These are phyloP conservation scores for Colossoma macropomum DNA, from an alignment of 2,113 vertebrate species.

Conservation along the genomic window DNA sequence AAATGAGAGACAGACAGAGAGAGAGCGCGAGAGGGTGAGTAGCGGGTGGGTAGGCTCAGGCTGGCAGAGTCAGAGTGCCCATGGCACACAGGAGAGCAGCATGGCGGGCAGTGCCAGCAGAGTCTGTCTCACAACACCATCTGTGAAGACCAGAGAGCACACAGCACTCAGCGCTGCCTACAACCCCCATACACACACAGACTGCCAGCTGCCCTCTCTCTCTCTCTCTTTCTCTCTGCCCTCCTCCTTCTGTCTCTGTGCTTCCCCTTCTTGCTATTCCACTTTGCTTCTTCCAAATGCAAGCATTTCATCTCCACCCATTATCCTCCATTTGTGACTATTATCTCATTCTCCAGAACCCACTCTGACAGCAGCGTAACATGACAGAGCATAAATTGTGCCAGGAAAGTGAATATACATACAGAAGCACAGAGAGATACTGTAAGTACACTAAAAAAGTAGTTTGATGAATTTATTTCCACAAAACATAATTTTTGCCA, in stretches of 20 bases:
- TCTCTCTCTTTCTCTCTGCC: conserved; percentile 27
- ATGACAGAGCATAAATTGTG: not conserved
- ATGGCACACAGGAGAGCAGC: conserved; percentile 72
- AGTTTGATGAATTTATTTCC: not conserved
- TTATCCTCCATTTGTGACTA: conserved; percentile 4
- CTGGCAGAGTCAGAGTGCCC: conserved; percentile 64
- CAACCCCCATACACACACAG: conserved; percentile 64
- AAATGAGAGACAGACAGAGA: conserved; percentile 13
- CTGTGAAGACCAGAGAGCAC: conserved; percentile 75
- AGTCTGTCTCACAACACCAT: conserved; percentile 79
- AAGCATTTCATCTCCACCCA: conserved; percentile 38
- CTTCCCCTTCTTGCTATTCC: conserved; percentile 35
- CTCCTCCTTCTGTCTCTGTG: conserved; percentile 59
- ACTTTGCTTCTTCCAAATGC: conserved; percentile 44
- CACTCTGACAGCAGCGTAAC: not conserved
- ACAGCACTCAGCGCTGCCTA: conserved; percentile 67
- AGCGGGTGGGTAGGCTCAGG: conserved; percentile 58
- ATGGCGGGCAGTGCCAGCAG: conserved; percentile 73
- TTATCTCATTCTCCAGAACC: not conserved
- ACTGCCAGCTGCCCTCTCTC: conserved; percentile 65
- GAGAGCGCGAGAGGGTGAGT: conserved; percentile 9
- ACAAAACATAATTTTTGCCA: not conserved
- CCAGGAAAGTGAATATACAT: not conserved
- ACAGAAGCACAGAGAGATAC: not conserved
- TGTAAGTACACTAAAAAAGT: not conserved